phyloP scores from a whole-genome alignment of 2,888 invertebrate genomes.

The Pardosa pseudoannulata region DNA sequence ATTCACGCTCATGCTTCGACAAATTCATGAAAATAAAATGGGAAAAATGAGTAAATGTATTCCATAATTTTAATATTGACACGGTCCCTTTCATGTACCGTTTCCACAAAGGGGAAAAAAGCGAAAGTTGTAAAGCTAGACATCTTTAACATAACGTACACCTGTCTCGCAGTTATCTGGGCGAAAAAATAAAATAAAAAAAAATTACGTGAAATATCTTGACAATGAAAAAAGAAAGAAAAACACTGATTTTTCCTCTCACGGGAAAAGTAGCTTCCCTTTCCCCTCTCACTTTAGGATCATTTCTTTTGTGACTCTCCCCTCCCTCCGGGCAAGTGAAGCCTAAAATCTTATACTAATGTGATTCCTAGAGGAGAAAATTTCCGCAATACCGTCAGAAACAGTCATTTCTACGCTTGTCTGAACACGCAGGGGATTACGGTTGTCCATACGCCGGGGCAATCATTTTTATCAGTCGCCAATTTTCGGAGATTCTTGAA shows the following conservation, averaged over 20 bases:
- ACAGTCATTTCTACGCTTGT: conserved; percentile 5
- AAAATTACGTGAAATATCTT: background rate
- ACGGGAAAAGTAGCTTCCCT: conserved; percentile 36
- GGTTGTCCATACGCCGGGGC: background rate
- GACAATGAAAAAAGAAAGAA: background rate
- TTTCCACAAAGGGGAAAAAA: background rate
- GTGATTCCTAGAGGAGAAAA: background rate
- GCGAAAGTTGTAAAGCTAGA: conserved; percentile 6
- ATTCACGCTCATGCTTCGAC: too few relatives aligned
- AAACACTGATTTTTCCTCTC: conserved; percentile 25
- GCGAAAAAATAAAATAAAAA: background rate
- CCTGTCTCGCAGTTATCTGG: conserved; percentile 15
- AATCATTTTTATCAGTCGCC: conserved; percentile 1
- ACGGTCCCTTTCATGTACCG: background rate
- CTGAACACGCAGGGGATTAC: conserved; percentile 23
- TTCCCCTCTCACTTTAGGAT: background rate
- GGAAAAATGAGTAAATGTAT: too few relatives aligned
- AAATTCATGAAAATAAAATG: too few relatives aligned
- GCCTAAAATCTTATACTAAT: conserved; percentile 22
- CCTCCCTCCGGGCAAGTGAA: conserved; percentile 19
- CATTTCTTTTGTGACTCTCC: background rate
- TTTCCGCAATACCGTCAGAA: background rate
- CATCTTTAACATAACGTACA: conserved; percentile 12
- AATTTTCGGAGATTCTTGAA: conserved; percentile 1
- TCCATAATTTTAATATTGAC: background rate